Conservation (phyloP, 2,113 vertebrate species). For the Tetrax tetrax region DNA sequence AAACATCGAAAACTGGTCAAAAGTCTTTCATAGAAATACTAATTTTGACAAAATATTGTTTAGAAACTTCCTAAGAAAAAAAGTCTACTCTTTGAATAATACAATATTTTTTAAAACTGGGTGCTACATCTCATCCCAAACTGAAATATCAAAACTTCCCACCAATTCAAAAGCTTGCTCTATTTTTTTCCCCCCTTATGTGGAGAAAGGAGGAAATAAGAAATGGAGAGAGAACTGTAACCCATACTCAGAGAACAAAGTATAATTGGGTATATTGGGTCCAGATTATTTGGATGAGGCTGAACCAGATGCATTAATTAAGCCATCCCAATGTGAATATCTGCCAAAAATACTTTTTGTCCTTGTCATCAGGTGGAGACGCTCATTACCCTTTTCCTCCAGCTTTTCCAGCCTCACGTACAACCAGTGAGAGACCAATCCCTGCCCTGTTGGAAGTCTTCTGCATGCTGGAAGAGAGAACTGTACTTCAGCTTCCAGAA, state of each 20-base stretch:
- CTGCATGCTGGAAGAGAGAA: neutral
- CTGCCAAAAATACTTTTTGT: neutral
- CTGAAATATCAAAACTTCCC: neutral
- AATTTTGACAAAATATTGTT: neutral
- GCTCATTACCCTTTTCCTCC: neutral
- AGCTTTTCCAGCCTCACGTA: neutral
- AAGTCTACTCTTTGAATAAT: neutral
- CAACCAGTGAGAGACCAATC: neutral
- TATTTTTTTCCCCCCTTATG: rapidly evolving
- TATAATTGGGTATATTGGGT: rapidly evolving
- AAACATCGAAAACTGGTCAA: neutral
- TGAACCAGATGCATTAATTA: neutral
- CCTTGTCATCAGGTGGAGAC: neutral
- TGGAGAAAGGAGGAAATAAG: neutral
- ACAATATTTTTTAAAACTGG: neutral
- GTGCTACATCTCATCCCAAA: neutral
- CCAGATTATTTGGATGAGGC: neutral
- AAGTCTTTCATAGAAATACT: neutral
- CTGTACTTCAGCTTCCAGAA: neutral
- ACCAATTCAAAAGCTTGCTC: neutral
- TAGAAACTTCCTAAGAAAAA: neutral
- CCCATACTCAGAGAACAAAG: neutral
- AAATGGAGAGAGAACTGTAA: neutral
- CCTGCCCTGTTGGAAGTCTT: neutral
- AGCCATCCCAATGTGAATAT: neutral